phyloP scores from a whole-genome alignment of 2,888 invertebrate genomes.

The Boloria euphrosyne region DNA sequence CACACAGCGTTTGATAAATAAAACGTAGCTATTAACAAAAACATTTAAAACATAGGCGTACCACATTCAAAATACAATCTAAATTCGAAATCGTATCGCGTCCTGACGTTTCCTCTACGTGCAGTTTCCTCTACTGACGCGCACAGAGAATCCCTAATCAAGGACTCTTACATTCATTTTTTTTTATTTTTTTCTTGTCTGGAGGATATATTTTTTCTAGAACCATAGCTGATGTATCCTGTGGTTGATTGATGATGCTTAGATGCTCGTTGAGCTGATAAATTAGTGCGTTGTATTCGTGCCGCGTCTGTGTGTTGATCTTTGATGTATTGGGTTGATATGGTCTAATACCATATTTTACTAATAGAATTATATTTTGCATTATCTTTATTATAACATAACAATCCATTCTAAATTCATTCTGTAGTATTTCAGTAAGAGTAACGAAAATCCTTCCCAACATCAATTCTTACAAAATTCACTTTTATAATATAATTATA shows the following conservation, averaged over 20 bases:
- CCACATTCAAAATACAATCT: slow-evolving; percentile 69
- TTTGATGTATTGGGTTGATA: slow-evolving; percentile 42
- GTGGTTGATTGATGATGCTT: slow-evolving; percentile 74
- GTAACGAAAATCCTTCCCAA: too few species aligned
- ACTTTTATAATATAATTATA: too few species aligned
- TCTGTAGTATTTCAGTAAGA: too few species aligned
- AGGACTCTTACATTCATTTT: slow-evolving; percentile 41
- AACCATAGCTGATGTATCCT: slow-evolving; percentile 66
- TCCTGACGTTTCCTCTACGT: slow-evolving; percentile 63
- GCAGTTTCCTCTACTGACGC: slow-evolving; percentile 38
- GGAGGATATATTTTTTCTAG: slow-evolving; percentile 53
- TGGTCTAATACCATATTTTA: neutral
- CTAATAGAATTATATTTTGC: neutral
- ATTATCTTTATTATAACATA: too few species aligned
- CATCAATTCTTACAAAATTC: too few species aligned
- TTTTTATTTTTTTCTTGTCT: slow-evolving; percentile 47
- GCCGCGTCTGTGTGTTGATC: slow-evolving; percentile 54
- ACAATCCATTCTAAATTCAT: too few species aligned
- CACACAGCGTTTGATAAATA: slow-evolving; percentile 75
- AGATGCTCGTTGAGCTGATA: slow-evolving; percentile 69
- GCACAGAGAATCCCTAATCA: slow-evolving; percentile 24
- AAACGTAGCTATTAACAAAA: slow-evolving; percentile 45
- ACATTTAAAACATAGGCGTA: slow-evolving; percentile 48
- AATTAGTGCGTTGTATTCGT: slow-evolving; percentile 67
- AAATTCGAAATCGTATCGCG: slow-evolving; percentile 80